These are phyloP conservation scores for Mugil cephalus DNA, from an alignment of 2,113 vertebrate genomes.

Conservation along the genomic window DNA sequence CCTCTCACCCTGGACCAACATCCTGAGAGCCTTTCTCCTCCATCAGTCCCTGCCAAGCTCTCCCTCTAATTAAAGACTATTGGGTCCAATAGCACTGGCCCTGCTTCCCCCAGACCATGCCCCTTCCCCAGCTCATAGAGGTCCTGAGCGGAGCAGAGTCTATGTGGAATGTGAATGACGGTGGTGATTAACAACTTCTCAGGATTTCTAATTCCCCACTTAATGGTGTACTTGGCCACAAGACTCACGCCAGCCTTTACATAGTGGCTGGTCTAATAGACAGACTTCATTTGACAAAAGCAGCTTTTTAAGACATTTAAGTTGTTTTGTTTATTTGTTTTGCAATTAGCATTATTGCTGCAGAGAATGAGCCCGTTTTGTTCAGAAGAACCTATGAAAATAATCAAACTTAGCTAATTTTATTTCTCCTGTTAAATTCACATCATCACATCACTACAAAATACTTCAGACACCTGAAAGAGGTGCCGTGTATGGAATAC, in stretches of 20 bases:
- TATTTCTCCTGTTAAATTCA: too few species aligned
- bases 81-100: constrained; percentile 77
- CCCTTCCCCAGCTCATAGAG: constrained; percentile 64
- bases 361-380: not conserved
- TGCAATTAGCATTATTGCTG: not conserved
- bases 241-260: constrained; percentile 48
- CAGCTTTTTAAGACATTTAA: constrained; percentile 5
- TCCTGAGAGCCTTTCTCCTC: constrained; percentile 85
- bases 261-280: constrained; percentile 39
- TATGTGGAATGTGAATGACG: constrained; percentile 75
- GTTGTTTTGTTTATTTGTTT: constrained; percentile 3
- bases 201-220: constrained; percentile 74
- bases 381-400: not conserved
- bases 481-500: not conserved
- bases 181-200: constrained; percentile 77
- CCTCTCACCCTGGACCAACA: constrained; percentile 84
- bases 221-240: constrained; percentile 65
- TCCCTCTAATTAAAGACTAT: constrained; percentile 85
- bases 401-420: not conserved
- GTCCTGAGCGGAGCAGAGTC: constrained; percentile 62
- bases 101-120: constrained; percentile 65
- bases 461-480: not conserved
- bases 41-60: constrained; percentile 82
- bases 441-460: not conserved
- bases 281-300: constrained; percentile 33